phyloP scores from a whole-genome alignment of 2,797 vertebrate genomes.

The Malurus leucopterus region DNA sequence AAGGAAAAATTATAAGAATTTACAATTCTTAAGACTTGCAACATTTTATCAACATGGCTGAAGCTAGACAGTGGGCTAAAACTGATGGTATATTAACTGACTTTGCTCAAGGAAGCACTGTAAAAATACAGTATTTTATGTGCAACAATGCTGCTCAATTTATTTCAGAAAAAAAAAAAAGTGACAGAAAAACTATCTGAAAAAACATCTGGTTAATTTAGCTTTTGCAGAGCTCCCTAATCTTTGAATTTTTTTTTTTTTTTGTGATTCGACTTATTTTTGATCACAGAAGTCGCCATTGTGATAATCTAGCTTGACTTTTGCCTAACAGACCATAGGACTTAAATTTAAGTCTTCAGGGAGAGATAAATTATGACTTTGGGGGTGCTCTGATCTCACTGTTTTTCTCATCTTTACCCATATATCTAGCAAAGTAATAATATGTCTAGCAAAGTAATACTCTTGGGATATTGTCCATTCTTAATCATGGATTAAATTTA shows the following conservation, averaged over 20 bases:
- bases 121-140: not conserved
- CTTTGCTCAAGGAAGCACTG: not conserved
- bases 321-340: constrained; percentile 44
- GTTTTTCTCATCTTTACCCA: not conserved
- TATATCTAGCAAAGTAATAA: not conserved
- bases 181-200: not conserved
- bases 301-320: constrained; percentile 59
- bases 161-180: not conserved
- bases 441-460: not conserved
- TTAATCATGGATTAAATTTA: not conserved
- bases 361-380: not conserved
- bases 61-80: not conserved
- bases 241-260: not conserved
- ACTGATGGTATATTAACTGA: not conserved
- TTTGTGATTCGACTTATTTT: not conserved
- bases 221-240: constrained; percentile 11
- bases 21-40: not conserved
- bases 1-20: not conserved
- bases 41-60: not conserved
- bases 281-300: constrained; percentile 53
- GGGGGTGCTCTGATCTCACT: not conserved
- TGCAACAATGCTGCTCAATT: not conserved
- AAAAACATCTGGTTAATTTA: not conserved
- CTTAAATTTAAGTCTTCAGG: not conserved
- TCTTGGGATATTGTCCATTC: not conserved